Conservation (phyloP, 2,113 vertebrate species). For the Thymallus thymallus region DNA sequence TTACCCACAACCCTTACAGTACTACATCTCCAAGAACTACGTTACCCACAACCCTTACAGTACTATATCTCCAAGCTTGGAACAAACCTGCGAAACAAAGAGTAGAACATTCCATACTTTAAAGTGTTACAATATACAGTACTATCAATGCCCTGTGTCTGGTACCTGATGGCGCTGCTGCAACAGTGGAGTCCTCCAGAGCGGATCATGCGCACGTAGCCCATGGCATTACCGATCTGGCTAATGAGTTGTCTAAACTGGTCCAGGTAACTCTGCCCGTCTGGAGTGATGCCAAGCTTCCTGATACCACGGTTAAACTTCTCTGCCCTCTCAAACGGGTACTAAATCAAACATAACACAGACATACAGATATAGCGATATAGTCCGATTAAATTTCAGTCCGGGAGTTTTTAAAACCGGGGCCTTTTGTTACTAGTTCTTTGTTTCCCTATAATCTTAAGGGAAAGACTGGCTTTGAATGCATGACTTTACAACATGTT, state of each 20-base stretch:
- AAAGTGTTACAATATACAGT: not conserved
- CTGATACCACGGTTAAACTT: constrained; percentile 98
- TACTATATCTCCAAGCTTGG: not conserved
- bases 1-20: too few species aligned
- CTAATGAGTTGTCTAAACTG: constrained; percentile 98
- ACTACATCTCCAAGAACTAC: not conserved
- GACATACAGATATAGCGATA: not conserved
- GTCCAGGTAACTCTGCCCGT: constrained; percentile 97
- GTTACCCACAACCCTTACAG: not conserved
- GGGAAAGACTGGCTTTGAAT: too few species aligned
- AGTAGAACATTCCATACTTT: not conserved
- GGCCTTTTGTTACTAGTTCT: too few species aligned
- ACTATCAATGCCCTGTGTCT: not conserved
- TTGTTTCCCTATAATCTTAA: too few species aligned
- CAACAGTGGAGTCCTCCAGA: constrained; percentile 98
- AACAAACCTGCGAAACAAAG: too few species aligned
- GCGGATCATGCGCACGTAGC: constrained; percentile 97
- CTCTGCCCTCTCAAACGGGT: constrained; percentile 96
- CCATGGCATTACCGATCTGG: constrained; percentile 99
- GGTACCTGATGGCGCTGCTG: constrained; percentile 95
- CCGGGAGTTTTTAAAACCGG: not conserved
- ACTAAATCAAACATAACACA: constrained; percentile 71
- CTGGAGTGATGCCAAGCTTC: constrained; percentile 94
- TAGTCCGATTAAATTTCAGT: not conserved
- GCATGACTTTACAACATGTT: too few species aligned